phyloP scores from a whole-genome alignment of 2,797 vertebrate species.

The Discoglossus pictus region DNA sequence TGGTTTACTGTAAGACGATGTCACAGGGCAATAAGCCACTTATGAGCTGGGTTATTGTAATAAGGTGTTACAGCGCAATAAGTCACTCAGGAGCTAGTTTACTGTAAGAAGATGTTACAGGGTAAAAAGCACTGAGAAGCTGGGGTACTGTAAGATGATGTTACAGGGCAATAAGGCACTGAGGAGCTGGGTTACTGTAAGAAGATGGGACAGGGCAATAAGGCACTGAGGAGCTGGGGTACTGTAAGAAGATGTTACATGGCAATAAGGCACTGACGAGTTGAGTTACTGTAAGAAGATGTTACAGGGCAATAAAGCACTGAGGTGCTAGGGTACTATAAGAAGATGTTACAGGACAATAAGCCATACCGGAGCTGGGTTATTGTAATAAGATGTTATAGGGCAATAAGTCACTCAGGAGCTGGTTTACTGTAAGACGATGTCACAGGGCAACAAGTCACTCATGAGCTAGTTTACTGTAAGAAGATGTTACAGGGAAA shows the following conservation, averaged over 20 bases:
- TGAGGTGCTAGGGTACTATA: constrained; percentile 5
- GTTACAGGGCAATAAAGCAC: neutral
- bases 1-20: neutral
- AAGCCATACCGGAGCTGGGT: neutral
- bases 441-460: neutral
- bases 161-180: constrained; percentile 8
- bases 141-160: constrained; percentile 4
- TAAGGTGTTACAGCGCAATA: constrained; percentile 1
- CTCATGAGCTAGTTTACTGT: neutral
- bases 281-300: neutral
- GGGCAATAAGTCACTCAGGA: constrained; percentile 17
- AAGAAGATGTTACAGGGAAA: neutral
- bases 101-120: constrained; percentile 1
- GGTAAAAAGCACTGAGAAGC: constrained; percentile 3
- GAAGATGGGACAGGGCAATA: neutral
- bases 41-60: too few relatives aligned
- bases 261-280: neutral
- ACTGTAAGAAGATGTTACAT: neutral
- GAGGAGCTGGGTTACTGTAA: constrained; percentile 14
- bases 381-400: constrained; percentile 10
- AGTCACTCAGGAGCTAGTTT: neutral
- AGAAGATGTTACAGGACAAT: constrained; percentile 8
- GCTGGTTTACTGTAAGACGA: neutral
- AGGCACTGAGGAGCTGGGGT: neutral
- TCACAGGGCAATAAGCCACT: neutral